Evolutionary conservation across 1,140 invertebrate genomes (phyloP).

Genomic region (Ips nitidus): DNA sequence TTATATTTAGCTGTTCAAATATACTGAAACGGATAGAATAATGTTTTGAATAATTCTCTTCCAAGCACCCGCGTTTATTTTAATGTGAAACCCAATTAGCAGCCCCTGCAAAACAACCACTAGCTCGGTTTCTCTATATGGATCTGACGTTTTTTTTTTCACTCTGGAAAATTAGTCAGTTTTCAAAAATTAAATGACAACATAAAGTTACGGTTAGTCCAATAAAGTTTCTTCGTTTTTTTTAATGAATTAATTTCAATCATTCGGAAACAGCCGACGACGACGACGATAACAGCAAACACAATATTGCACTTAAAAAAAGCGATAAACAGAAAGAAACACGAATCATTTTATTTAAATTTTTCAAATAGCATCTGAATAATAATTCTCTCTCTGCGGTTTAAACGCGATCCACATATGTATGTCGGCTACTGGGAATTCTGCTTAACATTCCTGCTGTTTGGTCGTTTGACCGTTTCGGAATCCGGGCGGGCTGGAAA

Average conservation of each 20-base stretch:
- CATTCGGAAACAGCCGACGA: too few relatives aligned
- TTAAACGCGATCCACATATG: constrained; percentile 38
- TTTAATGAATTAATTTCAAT: too few relatives aligned
- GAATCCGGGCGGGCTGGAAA: constrained; percentile 51
- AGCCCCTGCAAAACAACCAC: too few relatives aligned
- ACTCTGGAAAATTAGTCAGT: background rate
- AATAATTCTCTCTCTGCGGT: too few relatives aligned
- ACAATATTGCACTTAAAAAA: too few relatives aligned
- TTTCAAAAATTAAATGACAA: background rate
- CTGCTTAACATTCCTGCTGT: constrained; percentile 50
- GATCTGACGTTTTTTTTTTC: constrained; percentile 16
- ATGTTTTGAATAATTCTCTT: constrained; percentile 28
- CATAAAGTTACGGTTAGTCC: too few relatives aligned
- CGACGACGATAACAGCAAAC: too few relatives aligned
- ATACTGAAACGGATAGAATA: constrained; percentile 38
- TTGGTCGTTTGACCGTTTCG: constrained; percentile 48
- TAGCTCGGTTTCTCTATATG: background rate
- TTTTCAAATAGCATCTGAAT: too few relatives aligned
- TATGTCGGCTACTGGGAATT: constrained; percentile 30
- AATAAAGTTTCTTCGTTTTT: too few relatives aligned
- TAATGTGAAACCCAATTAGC: background rate
- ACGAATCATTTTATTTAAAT: too few relatives aligned
- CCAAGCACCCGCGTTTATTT: constrained; percentile 32
- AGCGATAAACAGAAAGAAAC: too few relatives aligned
- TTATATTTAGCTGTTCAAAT: constrained; percentile 38